phyloP scores from a whole-genome alignment of 2,888 invertebrate genomes.

The Acanthosepion pharaonis region DNA sequence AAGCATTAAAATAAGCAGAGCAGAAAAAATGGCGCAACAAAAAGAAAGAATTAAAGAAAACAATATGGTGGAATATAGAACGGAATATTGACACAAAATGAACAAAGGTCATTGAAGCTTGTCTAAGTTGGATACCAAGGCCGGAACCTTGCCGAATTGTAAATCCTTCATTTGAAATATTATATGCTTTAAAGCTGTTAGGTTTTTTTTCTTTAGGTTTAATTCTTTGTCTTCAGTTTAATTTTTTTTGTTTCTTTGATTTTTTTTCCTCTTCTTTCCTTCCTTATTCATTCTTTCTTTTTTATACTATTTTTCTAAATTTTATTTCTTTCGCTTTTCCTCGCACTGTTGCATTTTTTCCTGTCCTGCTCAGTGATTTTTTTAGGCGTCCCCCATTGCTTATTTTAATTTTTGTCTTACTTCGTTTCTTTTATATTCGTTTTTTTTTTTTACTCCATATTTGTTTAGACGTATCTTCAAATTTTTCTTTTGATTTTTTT shows the following conservation, averaged over 20 bases:
- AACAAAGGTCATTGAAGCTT: conserved; percentile 21
- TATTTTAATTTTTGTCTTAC: background rate
- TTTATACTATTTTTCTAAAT: background rate
- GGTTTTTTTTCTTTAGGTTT: too few relatives aligned
- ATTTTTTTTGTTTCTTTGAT: too few relatives aligned
- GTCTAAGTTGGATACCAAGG: conserved; percentile 33
- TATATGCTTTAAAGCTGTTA: background rate
- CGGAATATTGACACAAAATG: conserved; percentile 33
- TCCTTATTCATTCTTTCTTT: background rate
- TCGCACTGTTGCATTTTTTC: too few relatives aligned
- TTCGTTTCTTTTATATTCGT: background rate
- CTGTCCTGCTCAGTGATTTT: background rate
- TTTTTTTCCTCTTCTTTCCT: background rate
- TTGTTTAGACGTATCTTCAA: background rate
- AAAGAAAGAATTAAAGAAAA: background rate
- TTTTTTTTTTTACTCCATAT: background rate
- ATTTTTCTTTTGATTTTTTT: background rate
- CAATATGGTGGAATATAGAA: background rate
- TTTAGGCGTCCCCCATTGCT: background rate
- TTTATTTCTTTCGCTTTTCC: background rate
- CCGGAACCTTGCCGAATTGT: conserved; percentile 23
- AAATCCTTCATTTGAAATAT: conserved; percentile 22
- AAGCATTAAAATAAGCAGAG: background rate
- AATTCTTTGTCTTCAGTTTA: too few relatives aligned
- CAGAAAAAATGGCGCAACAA: background rate